phyloP scores from a whole-genome alignment of 2,113 vertebrate species.

The Stictonetta naevosa region DNA sequence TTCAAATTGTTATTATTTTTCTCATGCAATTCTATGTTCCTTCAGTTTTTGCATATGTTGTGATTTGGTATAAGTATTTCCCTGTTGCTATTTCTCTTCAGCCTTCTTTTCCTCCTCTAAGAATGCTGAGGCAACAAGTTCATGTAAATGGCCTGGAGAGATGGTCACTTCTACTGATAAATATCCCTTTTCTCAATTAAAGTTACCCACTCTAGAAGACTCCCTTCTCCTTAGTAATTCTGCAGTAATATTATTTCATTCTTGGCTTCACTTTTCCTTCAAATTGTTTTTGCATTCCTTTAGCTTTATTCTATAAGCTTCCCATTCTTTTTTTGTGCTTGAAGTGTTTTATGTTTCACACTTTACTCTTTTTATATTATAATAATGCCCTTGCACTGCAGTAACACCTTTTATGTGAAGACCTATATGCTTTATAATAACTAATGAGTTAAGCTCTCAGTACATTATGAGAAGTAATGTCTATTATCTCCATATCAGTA shows the following conservation, averaged over 20 bases:
- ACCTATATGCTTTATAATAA: slow-evolving; percentile 5
- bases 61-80: background rate
- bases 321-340: slow-evolving; percentile 14
- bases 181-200: background rate
- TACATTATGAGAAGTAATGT: background rate
- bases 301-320: slow-evolving; percentile 23
- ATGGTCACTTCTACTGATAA: background rate
- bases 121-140: background rate
- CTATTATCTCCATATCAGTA: background rate
- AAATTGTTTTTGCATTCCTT: slow-evolving; percentile 40
- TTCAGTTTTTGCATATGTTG: background rate
- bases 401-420: slow-evolving; percentile 15
- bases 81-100: background rate
- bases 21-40: background rate
- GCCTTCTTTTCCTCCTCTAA: background rate
- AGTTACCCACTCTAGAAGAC: background rate
- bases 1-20: background rate
- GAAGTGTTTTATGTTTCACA: slow-evolving; percentile 42
- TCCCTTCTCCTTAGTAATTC: background rate
- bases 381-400: slow-evolving; percentile 8
- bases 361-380: slow-evolving; percentile 11
- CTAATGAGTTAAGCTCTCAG: background rate
- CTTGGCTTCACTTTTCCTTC: slow-evolving; percentile 16
- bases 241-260: slow-evolving; percentile 1
- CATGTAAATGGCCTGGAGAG: background rate